Conservation (phyloP, 2,888 invertebrate genomes). For the Tetragnatha montana region DNA sequence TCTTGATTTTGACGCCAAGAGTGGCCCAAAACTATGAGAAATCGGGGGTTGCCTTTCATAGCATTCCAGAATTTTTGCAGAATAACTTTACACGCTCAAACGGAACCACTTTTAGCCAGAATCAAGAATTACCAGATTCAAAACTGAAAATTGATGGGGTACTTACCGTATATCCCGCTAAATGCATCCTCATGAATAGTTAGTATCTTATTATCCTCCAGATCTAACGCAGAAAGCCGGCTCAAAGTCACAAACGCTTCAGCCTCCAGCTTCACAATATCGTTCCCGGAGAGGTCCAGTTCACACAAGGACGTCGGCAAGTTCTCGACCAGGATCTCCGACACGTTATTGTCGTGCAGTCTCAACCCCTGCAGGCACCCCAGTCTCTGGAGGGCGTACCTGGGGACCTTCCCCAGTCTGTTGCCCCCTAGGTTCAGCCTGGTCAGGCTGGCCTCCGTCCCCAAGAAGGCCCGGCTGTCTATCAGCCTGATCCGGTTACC, state of each 20-base stretch:
- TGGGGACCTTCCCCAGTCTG: slow-evolving; percentile 84
- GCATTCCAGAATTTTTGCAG: no score
- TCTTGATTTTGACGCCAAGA: no score
- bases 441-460: slow-evolving; percentile 90
- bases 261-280: slow-evolving; percentile 80
- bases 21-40: no score
- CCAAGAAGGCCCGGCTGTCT: slow-evolving; percentile 89
- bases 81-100: no score
- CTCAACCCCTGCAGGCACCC: slow-evolving; percentile 71
- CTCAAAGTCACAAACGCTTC: slow-evolving; percentile 86
- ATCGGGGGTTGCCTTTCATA: no score
- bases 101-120: no score
- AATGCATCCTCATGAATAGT: slow-evolving; percentile 89
- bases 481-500: slow-evolving; percentile 81
- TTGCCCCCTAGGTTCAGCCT: slow-evolving; percentile 91
- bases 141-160: not conserved
- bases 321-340: slow-evolving; percentile 65
- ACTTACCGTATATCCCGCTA: slow-evolving; percentile 79
- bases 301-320: slow-evolving; percentile 83
- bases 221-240: slow-evolving; percentile 88
- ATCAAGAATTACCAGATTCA: not conserved
- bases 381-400: slow-evolving; percentile 66
- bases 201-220: slow-evolving; percentile 89
- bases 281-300: slow-evolving; percentile 90
- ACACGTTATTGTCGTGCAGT: slow-evolving; percentile 72